phyloP scores from a whole-genome alignment of 1,140 invertebrate species.

The Euschistus heros region DNA sequence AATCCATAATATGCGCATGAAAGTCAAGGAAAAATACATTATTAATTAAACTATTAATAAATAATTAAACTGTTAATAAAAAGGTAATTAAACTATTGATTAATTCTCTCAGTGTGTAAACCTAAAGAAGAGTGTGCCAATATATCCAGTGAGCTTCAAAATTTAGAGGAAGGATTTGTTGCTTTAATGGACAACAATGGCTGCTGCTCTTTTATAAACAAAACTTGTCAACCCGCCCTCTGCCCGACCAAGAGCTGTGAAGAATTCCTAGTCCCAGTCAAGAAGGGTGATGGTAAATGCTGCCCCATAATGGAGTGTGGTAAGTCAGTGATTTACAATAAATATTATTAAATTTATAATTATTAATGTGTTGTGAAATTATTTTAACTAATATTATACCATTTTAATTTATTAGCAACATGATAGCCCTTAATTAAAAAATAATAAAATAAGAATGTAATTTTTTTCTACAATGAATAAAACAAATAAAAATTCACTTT shows the following conservation, averaged over 20 bases:
- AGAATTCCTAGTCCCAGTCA: conserved; percentile 41
- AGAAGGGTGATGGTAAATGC: conserved; percentile 42
- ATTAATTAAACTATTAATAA: too few species aligned
- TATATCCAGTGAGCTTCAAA: conserved; percentile 26
- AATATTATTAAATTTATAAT: too few species aligned
- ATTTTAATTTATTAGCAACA: too few species aligned
- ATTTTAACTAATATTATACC: too few species aligned
- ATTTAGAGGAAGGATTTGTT: conserved; percentile 44
- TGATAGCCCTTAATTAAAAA: too few species aligned
- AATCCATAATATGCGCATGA: too few species aligned
- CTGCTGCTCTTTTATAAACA: conserved; percentile 52
- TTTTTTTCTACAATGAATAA: too few species aligned
- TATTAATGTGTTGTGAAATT: too few species aligned
- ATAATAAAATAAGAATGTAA: too few species aligned
- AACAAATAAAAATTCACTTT: too few species aligned
- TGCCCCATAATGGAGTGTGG: conserved; percentile 55
- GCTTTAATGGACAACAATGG: conserved; percentile 45
- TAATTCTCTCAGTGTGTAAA: conserved; percentile 49
- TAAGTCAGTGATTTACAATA: conserved; percentile 35
- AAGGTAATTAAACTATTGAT: too few species aligned
- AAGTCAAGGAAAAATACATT: too few species aligned
- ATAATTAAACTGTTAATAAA: not conserved
- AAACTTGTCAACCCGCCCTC: conserved; percentile 46
- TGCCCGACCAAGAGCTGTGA: conserved; percentile 51
- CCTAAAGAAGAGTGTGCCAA: conserved; percentile 50